A percentile compares a stretch with the other conserved stretches of the same genome.
Evolutionary conservation across 2,888 invertebrate genomes (phyloP).

Genomic region (Nemotelus pantherinus): DNA sequence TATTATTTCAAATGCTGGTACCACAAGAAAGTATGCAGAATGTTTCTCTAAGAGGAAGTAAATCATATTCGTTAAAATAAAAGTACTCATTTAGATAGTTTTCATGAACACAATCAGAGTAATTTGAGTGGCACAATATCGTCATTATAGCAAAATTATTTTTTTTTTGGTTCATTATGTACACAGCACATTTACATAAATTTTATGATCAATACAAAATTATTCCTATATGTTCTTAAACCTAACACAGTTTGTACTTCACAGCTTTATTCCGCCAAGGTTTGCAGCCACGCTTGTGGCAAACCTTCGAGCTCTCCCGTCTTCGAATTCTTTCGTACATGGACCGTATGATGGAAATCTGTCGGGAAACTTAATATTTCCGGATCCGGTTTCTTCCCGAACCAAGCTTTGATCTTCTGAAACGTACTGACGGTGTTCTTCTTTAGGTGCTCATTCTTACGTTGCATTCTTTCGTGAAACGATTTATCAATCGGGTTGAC

Average conservation of each 20-base stretch:
- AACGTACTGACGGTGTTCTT: background rate
- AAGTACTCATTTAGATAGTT: no score
- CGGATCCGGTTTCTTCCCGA: background rate
- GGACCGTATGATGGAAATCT: slow-evolving; percentile 63
- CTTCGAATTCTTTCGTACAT: slow-evolving; percentile 79
- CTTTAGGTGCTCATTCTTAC: slow-evolving; percentile 2
- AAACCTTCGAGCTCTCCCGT: slow-evolving; percentile 83
- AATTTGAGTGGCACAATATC: no score
- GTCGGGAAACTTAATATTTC: slow-evolving; percentile 28
- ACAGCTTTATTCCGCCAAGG: slow-evolving; percentile 64
- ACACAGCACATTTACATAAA: no score
- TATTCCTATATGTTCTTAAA: background rate
- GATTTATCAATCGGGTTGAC: slow-evolving; percentile 32
- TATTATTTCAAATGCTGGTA: no score
- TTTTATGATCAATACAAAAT: no score
- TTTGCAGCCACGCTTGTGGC: slow-evolving; percentile 78
- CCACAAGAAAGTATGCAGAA: no score
- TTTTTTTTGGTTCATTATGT: no score
- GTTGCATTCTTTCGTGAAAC: slow-evolving; percentile 28
- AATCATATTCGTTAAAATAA: no score
- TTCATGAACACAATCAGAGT: no score
- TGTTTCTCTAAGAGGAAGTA: no score
- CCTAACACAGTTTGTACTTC: background rate
- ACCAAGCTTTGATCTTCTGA: slow-evolving; percentile 25
- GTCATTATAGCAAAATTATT: no score